These are phyloP conservation scores for Promerops cafer DNA, from an alignment of 2,113 vertebrate genomes.

Conservation along the genomic window DNA sequence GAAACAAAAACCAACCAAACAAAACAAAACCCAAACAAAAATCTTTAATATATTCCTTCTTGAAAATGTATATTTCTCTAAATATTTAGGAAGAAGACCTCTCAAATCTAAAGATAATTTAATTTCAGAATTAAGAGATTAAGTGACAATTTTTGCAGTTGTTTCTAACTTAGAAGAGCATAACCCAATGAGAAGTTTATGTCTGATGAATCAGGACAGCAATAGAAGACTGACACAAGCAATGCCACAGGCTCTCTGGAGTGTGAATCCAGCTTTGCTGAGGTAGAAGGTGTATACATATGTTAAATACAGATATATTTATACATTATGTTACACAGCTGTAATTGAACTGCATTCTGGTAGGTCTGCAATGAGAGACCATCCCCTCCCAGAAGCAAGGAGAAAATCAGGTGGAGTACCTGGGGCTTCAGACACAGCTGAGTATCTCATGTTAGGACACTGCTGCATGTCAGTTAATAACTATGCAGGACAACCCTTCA, in stretches of 20 bases:
- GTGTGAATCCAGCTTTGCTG: not conserved
- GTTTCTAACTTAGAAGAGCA: not conserved
- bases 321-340: not conserved
- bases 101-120: not conserved
- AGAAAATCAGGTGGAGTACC: not conserved
- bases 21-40: not conserved
- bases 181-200: not conserved
- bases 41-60: not conserved
- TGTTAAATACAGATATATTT: not conserved
- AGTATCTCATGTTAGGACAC: not conserved
- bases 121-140: not conserved
- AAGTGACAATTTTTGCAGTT: not conserved
- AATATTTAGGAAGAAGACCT: not conserved
- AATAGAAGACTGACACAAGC: not conserved
- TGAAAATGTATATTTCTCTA: not conserved
- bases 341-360: not conserved
- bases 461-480: not conserved
- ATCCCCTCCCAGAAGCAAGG: not conserved
- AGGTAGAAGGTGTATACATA: rapidly evolving
- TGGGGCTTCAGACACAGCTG: not conserved
- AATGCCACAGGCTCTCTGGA: not conserved
- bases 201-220: not conserved
- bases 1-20: not conserved
- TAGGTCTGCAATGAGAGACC: not conserved
- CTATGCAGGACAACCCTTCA: not conserved